Percentiles rank a stretch among this genome's conserved stretches.
Evolutionary conservation across 2,113 vertebrate species (phyloP).

Genomic region (Nothocercus nigrocapillus): DNA sequence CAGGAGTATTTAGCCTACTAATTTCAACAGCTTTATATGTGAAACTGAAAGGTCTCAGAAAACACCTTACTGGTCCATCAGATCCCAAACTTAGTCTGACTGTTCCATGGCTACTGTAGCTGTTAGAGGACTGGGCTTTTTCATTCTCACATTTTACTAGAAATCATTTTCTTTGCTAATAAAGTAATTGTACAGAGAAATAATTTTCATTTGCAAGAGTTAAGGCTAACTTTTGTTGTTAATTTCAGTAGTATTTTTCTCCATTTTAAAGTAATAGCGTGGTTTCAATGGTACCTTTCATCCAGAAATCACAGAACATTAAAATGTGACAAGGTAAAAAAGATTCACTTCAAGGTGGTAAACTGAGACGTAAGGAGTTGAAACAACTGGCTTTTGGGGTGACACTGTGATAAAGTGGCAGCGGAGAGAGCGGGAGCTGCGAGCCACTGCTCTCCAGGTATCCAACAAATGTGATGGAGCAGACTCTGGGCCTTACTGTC

Average conservation of each 20-base stretch:
- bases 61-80: not conserved
- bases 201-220: not conserved
- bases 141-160: not conserved
- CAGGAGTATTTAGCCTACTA: not conserved
- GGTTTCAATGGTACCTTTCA: not conserved
- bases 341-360: not conserved
- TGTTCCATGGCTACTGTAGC: not conserved
- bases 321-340: not conserved
- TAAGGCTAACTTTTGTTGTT: not conserved
- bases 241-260: not conserved
- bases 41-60: not conserved
- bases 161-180: not conserved
- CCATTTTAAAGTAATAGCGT: not conserved
- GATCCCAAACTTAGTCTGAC: not conserved
- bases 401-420: not conserved
- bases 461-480: not conserved
- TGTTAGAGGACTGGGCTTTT: not conserved
- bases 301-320: not conserved
- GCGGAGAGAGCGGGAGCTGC: not conserved
- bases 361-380: not conserved
- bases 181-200: not conserved
- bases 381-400: not conserved
- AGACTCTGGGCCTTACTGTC: not conserved
- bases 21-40: constrained; percentile 2
- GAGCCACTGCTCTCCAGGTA: not conserved